Evolutionary conservation across 2,797 vertebrate species (phyloP), one percentile per base, ranked within the genome.

Genomic region (Hephaestus fuliginosus): DNA sequence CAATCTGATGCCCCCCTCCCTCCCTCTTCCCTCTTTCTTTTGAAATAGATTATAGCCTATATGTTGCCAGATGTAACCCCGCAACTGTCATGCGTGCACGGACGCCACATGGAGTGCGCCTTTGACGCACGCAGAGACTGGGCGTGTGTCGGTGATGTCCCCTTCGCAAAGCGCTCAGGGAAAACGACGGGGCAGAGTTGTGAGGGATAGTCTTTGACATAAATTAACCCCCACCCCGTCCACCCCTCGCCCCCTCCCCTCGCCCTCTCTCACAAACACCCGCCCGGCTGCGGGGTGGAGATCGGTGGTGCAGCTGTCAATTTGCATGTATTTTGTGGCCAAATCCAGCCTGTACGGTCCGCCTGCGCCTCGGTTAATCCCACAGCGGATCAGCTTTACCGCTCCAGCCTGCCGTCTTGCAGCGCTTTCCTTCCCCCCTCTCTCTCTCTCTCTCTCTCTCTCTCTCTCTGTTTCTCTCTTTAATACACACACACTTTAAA

Each of bases 231-330:
- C 74, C 83, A 74, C 81, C 75, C 63, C 51, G 8, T 3, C 49
- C 30, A 3, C 36, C 8, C 36, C 30, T 33, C 25, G 25, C 25
- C 25, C 25, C 25, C 25, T 25, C 76, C 81, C 75, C 62, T 49
- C 51, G 8, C 3, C 49, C 30, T 39, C 36, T 39, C 36, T 7
- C 76, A 79, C 18, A 75, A 76, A 85, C 78, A 80, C 84, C 82
- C 88, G 49, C 41, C 82, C 74, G 83, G 87, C 81, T 87, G 81
- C 43, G 51, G 91, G 92, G 88, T 87, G 86, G 87, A 90, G 85
- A 84, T 74, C 81, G 74, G 89, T 80, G 74, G 89, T 85, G 93
- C 95, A 94, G 92, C 93, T 94, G 94, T 93, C 94, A 91, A 84
- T 93, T 88, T 91, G 92, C 92, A 91, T 94, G 91, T 76, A 85